Conservation (phyloP, 1,140 invertebrate genomes). For the Cardiocondyla obscurior region DNA sequence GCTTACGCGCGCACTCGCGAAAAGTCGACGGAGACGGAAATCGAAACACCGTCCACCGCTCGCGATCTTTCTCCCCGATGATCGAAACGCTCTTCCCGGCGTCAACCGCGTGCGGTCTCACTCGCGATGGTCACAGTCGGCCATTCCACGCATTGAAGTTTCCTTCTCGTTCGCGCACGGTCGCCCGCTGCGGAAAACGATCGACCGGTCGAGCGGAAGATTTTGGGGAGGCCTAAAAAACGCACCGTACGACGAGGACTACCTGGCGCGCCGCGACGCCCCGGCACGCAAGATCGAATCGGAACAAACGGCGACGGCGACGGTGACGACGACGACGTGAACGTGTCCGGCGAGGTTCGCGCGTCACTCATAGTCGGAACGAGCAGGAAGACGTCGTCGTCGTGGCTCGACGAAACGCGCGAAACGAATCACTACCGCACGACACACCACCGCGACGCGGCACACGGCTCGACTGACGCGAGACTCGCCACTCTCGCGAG, state of each 20-base stretch:
- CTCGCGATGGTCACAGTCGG: slow-evolving; percentile 30
- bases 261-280: not conserved
- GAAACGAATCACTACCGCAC: slow-evolving; percentile 41
- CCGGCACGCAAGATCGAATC: not conserved
- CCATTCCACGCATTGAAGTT: slow-evolving; percentile 46
- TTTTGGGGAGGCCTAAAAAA: not conserved
- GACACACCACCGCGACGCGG: slow-evolving; percentile 77
- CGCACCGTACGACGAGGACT: not conserved
- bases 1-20: too few relatives aligned
- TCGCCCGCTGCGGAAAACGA: not conserved
- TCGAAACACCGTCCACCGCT: too few relatives aligned
- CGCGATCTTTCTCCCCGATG: not conserved
- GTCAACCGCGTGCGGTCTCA: slow-evolving; percentile 23
- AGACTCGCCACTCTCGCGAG: slow-evolving; percentile 72
- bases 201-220: not conserved
- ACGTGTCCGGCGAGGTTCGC: slow-evolving; percentile 16
- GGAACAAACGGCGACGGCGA: not conserved
- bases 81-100: not conserved
- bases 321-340: not conserved
- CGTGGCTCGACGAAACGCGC: slow-evolving; percentile 43
- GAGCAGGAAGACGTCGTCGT: slow-evolving; percentile 58
- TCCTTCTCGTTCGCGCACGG: not conserved
- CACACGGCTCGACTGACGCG: slow-evolving; percentile 79
- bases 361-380: slow-evolving; percentile 60
- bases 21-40: too few relatives aligned